Evolutionary conservation across 2,113 vertebrate genomes (phyloP).

Genomic region (Caranx melampygus): DNA sequence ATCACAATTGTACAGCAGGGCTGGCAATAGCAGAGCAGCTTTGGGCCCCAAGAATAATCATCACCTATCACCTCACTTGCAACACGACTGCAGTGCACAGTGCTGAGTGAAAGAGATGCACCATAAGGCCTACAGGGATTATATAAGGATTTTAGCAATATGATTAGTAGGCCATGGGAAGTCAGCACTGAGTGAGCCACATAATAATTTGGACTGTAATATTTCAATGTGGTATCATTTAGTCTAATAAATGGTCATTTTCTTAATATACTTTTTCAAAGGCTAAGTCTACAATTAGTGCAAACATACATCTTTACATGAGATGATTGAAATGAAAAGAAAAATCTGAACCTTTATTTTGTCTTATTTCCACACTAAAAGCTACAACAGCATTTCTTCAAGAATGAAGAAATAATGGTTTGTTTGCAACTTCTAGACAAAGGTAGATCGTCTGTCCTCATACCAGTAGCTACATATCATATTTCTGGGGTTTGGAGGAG

Average conservation of each 20-base stretch:
- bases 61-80: slow-evolving; percentile 48
- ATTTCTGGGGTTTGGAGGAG: slow-evolving; percentile 37
- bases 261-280: slow-evolving; percentile 3
- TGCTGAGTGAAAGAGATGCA: not conserved
- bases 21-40: slow-evolving; percentile 16
- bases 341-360: not conserved
- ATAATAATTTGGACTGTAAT: not conserved
- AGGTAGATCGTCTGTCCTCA: not conserved
- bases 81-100: slow-evolving; percentile 7
- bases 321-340: no score
- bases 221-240: not conserved
- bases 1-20: slow-evolving; percentile 11
- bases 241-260: not conserved
- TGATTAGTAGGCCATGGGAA: not conserved
- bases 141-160: slow-evolving; percentile 1
- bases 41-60: slow-evolving; percentile 40
- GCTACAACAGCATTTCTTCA: not conserved
- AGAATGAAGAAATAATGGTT: slow-evolving; percentile 8
- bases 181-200: not conserved
- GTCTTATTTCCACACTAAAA: not conserved
- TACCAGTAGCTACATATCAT: slow-evolving; percentile 15
- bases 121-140: not conserved
- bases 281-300: slow-evolving; percentile 1
- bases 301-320: no score
- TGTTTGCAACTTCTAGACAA: slow-evolving; percentile 8